A percentile compares a stretch with the other conserved stretches of the same genome.
phyloP scores from a whole-genome alignment of 1,140 invertebrate genomes.

The Hylyphantes graminicola region DNA sequence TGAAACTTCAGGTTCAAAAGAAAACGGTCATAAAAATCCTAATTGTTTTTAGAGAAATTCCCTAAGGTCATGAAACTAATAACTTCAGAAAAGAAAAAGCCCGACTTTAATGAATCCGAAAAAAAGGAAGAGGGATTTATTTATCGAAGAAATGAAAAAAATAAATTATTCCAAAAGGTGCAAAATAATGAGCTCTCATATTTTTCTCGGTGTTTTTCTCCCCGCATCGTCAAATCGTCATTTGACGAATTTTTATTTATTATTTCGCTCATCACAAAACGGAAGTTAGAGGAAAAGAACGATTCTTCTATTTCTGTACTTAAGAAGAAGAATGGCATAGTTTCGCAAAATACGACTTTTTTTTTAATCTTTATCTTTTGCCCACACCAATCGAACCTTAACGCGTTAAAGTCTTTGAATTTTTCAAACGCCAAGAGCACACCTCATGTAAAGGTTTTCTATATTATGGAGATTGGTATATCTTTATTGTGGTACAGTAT shows the following conservation, averaged over 20 bases:
- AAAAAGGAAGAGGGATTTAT: neutral
- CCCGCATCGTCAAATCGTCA: conserved; percentile 40
- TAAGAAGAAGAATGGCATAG: too few species aligned
- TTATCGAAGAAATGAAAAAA: neutral
- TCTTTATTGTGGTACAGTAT: too few species aligned
- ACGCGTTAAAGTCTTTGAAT: neutral
- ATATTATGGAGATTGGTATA: too few species aligned
- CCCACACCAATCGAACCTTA: neutral
- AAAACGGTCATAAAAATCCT: too few species aligned
- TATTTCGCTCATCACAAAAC: neutral
- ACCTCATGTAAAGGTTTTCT: too few species aligned
- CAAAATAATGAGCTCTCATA: conserved; percentile 44
- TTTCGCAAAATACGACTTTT: too few species aligned
- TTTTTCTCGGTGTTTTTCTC: conserved; percentile 21
- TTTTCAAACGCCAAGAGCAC: too few species aligned
- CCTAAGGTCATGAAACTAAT: conserved; percentile 17
- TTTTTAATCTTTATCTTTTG: too few species aligned
- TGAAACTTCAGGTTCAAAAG: too few species aligned
- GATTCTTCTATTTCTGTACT: too few species aligned
- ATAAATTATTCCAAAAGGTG: conserved; percentile 51
- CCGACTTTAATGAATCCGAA: neutral
- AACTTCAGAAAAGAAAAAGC: conserved; percentile 24
- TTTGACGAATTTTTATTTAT: conserved; percentile 26
- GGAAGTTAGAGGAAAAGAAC: too few species aligned
- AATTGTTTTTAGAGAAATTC: neutral